Evolutionary conservation across 1,140 invertebrate species (phyloP), one percentile per base, ranked within the genome.

Genomic region (Leptinotarsa undecemlineata): DNA sequence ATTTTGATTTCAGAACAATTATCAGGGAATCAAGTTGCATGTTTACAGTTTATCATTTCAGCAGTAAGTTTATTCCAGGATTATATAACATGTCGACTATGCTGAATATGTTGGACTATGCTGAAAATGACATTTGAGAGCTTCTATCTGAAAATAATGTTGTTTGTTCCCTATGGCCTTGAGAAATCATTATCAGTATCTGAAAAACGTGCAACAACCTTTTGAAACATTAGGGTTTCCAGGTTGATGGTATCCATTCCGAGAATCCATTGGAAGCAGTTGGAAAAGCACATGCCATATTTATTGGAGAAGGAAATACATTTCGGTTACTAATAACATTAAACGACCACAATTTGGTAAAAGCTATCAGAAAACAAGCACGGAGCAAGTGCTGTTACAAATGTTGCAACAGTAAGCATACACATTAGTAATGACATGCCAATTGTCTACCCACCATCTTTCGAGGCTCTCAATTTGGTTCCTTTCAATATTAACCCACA

Each of bases 401-500:
- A 95, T 88, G 91, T 95, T 13, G 91, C 93, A 19, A 94, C 93
- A 19, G 85, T 86, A 72, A 92, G 90, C 79, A 96, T 96, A 76
- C 88, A 90, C 80, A 94, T 92, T 66, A 95, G 93, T 72, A 95
- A 94, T 88, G 94, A 94, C 84, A 95, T 94, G 94, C 94, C 94
- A 5, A 94, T 96, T 70, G 89, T 92, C 60, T 91, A 91, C 84
- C 93, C 93, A 74, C 92, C 91, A 21, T 88, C 86, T 72, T 94
- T 95, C 85, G 86, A 91, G 76, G 93, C 92, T 8, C 85, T 95
- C 60, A 87, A 86, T 20, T 86, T 96, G 17, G 90, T 96, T 3
- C 92, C 93, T 4, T 95, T 95, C 82, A 95, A 96, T 84, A 94
- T 96, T 61, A 96, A 95, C 85, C 92, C 94, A 48, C 94, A 96